A percentile compares a stretch with the other conserved stretches of the same genome.
Evolutionary conservation across 2,113 vertebrate species (phyloP).

Genomic region (Ovis canadensis): DNA sequence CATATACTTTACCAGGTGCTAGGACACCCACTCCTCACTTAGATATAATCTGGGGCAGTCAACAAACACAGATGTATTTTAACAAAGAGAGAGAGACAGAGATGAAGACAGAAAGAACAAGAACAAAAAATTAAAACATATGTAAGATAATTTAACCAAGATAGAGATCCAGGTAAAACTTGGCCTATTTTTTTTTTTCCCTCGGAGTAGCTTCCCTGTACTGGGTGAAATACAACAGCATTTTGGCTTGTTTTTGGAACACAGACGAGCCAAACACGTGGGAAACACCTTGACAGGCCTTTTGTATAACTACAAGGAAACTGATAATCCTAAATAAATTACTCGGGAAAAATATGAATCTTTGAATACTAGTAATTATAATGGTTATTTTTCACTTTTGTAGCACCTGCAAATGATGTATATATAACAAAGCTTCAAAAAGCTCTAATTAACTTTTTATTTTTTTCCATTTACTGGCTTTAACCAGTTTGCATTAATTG

Average conservation of each 20-base stretch:
- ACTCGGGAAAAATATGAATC: conserved; percentile 90
- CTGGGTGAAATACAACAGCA: conserved; percentile 81
- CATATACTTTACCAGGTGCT: conserved; percentile 93
- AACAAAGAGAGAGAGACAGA: conserved; percentile 86
- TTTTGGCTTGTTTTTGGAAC: conserved; percentile 87
- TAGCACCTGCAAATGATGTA: conserved; percentile 94
- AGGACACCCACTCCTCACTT: conserved; percentile 90
- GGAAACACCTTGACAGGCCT: conserved; percentile 89
- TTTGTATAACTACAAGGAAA: conserved; percentile 94
- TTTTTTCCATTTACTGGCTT: conserved; percentile 84
- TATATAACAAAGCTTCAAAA: conserved; percentile 87
- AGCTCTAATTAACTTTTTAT: conserved; percentile 87
- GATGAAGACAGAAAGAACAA: conserved; percentile 84
- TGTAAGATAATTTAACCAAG: conserved; percentile 86
- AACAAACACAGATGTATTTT: conserved; percentile 96
- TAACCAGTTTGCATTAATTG: conserved; percentile 85
- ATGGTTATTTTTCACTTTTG: conserved; percentile 98
- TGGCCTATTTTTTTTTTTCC: conserved; percentile 50
- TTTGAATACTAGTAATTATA: conserved; percentile 99
- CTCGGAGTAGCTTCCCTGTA: conserved; percentile 77
- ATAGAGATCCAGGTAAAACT: conserved; percentile 88
- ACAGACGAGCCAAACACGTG: conserved; percentile 86
- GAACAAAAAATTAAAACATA: conserved; percentile 80
- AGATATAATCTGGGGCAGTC: conserved; percentile 88
- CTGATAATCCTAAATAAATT: conserved; percentile 95